Evolutionary conservation across 2,797 vertebrate species (phyloP).

Genomic region (Lepilemur septentrionalis): DNA sequence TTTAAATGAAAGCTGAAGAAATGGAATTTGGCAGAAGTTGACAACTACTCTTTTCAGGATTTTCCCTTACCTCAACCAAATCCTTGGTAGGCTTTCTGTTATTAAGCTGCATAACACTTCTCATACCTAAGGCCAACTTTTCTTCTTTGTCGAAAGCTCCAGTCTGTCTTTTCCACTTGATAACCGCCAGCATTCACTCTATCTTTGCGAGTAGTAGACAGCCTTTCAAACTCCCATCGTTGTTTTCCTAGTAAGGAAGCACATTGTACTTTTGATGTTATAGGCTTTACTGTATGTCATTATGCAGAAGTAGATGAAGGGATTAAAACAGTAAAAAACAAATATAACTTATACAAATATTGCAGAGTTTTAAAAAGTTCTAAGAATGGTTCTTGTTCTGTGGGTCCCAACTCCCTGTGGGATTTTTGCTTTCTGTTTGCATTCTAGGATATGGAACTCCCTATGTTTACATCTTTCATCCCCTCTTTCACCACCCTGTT

Average conservation of each 20-base stretch:
- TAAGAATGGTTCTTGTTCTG: background rate
- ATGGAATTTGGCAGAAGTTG: background rate
- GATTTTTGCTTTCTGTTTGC: conserved; percentile 21
- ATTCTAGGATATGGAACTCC: background rate
- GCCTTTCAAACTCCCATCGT: background rate
- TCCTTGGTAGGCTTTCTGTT: background rate
- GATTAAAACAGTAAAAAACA: background rate
- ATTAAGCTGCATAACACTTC: background rate
- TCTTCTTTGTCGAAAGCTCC: background rate
- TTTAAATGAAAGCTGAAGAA: conserved; percentile 29
- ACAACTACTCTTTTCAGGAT: background rate
- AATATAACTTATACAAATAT: background rate
- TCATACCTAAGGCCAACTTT: background rate
- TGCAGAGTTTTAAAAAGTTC: conserved; percentile 5
- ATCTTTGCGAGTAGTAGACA: background rate
- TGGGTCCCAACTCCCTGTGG: background rate
- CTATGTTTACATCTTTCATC: background rate
- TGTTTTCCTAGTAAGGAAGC: conserved; percentile 17
- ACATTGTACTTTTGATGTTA: background rate
- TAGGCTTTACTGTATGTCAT: background rate
- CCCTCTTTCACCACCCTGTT: background rate
- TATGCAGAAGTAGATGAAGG: background rate
- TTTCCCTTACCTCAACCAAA: background rate
- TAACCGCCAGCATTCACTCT: background rate
- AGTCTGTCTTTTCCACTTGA: background rate